Evolutionary conservation across 2,888 invertebrate genomes (phyloP), one percentile per base, ranked within the genome.

Genomic region (Agrotis exclamationis): DNA sequence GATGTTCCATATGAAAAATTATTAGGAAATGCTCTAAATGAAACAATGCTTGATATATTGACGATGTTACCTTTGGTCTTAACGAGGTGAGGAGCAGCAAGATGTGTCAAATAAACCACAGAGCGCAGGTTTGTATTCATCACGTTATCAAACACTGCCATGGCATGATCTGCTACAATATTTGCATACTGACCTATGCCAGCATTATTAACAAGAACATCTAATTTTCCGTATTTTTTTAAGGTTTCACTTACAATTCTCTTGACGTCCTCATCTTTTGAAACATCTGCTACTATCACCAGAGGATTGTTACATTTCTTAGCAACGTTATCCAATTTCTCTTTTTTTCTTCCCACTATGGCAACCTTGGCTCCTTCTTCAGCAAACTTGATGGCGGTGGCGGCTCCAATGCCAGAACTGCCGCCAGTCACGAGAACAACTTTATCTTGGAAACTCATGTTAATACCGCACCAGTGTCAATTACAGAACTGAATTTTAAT

Each of bases 31-130:
- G 0, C 6, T 16, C 59, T 57, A 11, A 71, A 9, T 44, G 54
- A 58, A 33, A 63, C 82, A 22, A 80, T n/a, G 14, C 83, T 83
- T 54, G 83, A 84, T 16, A 84, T 97, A 91, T 99, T 99, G 0
- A 99, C 98, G 82, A 99, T 97, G 76, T 97, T 98, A 16, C 98
- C 88, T 71, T 84, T 84, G 1, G 86, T 81, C 58, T 79, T 63
- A 3, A 85, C 72, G 0, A 89, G 75, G 47, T 85, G 79, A 0
- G 86, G 86, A 9, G 78, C 81, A 3, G 85, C 84, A 3, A 85
- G 67, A 45, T 84, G 76, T 0, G 84, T 82, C 28, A 84, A 56
- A 28, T 74, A 70, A 33, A 82, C 84, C 18, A 62, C 69, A 1
- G 82, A 65, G 3, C 80, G 73, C 3, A 84, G 62, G 28, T 84